These are phyloP conservation scores for Argyrosomus japonicus DNA, from an alignment of 2,113 vertebrate genomes.

Conservation along the genomic window DNA sequence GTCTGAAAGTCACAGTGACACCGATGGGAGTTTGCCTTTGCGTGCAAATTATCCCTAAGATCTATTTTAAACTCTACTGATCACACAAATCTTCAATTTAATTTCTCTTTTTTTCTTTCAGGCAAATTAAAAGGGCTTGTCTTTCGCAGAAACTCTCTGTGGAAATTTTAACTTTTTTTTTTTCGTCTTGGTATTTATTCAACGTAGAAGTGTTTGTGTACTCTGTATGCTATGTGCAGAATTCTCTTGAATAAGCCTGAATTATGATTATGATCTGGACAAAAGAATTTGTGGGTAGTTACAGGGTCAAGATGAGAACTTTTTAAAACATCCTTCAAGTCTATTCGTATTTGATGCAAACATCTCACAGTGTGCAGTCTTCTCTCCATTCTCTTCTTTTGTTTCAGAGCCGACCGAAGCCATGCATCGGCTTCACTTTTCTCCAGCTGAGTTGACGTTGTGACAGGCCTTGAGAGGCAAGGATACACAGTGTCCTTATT, in stretches of 20 bases:
- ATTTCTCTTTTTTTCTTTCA: not conserved
- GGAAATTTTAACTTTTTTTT: not conserved
- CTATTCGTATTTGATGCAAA: conserved; percentile 34
- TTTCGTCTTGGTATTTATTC: not conserved
- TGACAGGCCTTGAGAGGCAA: conserved; percentile 79
- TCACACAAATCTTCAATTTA: conserved; percentile 14
- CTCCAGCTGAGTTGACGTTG: conserved; percentile 59
- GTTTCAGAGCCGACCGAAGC: conserved; percentile 28
- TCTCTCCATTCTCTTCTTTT: conserved; percentile 35
- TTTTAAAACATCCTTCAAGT: not conserved
- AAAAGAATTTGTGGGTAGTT: not conserved
- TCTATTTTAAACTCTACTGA: conserved; percentile 29
- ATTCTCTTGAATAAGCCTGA: not conserved
- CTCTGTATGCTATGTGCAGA: not conserved
- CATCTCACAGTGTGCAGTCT: conserved; percentile 16
- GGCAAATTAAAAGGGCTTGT: conserved; percentile 1
- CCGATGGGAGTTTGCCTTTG: conserved; percentile 27
- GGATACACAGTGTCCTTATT: conserved; percentile 81
- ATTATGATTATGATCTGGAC: not conserved
- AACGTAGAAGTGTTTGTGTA: not conserved
- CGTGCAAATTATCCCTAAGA: conserved; percentile 3
- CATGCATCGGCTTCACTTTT: conserved; percentile 56
- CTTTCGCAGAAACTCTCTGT: not conserved
- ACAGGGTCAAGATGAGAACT: conserved; percentile 4
- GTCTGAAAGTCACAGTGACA: conserved; percentile 60